Conservation (phyloP, 2,888 invertebrate genomes). For the Escarpia spicata region DNA sequence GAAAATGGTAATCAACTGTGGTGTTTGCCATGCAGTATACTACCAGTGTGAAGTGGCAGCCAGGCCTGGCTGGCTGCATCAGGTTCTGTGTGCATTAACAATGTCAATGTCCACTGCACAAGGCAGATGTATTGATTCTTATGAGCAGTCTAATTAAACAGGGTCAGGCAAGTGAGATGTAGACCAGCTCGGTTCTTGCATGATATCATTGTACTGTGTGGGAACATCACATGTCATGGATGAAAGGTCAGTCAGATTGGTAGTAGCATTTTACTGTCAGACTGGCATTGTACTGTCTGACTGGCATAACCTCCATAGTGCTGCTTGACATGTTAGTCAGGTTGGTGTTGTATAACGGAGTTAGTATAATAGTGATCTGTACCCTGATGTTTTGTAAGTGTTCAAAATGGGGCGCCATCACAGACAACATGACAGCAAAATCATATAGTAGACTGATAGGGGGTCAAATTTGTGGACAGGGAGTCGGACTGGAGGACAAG, state of each 20-base stretch:
- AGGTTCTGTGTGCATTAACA: not conserved
- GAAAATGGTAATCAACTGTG: no score
- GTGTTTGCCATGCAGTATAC: not conserved
- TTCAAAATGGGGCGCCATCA: no score
- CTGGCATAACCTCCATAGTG: not conserved
- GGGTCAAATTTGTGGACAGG: no score
- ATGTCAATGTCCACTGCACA: not conserved
- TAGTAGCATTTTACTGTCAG: not conserved
- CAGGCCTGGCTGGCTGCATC: not conserved
- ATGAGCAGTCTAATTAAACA: constrained; percentile 1
- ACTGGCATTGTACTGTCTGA: not conserved
- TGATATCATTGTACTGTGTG: not conserved
- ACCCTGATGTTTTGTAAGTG: no score
- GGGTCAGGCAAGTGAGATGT: not conserved
- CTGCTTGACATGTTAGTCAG: not conserved
- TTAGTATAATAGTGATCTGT: no score
- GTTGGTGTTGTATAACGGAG: not conserved
- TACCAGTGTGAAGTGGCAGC: not conserved
- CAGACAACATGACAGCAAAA: no score
- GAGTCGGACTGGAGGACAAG: no score
- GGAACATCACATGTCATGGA: not conserved
- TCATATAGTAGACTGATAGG: no score
- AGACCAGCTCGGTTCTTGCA: not conserved
- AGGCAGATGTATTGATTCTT: not conserved
- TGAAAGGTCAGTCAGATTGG: not conserved